Evolutionary conservation across 1,140 invertebrate species (phyloP), one percentile per base, ranked within the genome.

Genomic region (Penaeus vannamei): DNA sequence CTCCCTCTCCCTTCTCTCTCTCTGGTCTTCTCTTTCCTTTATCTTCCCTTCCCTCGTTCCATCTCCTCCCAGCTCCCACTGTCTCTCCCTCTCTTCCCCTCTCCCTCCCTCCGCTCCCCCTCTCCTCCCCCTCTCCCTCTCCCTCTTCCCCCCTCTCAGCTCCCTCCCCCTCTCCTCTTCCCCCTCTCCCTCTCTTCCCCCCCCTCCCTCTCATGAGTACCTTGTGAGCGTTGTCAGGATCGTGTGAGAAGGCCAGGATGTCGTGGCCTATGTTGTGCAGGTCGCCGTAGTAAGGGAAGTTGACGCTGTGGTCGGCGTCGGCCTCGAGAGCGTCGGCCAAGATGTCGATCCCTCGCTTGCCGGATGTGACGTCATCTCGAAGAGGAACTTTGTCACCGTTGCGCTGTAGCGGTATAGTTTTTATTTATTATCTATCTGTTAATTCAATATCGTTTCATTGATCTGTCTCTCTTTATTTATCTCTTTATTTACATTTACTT

Each of bases 291-390:
- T 95, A 93, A 19, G 94, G 94, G 7, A 92, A 93, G 92, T 97
- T 97, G 0, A 94, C 94, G 20, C 95, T 96, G 14, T 97, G 92
- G 62, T 95, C 95, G 22, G 95, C 96, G 0, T 95, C 94, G 36
- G 94, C 93, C 93, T 97, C 97, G 90, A 97, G 94, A 87, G 97
- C 95, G 92, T 97, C 96, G 14, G 96, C 97, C 4, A 98, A 93
- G 53, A 96, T 93, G 91, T 98, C 96, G 84, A 97, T 97, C 17
- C 97, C 97, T 1, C 93, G 66, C 76, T 87, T 81, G 14, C 61
- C 53, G 19, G 20, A 7, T 29, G 42, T 62, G 26, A 86, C 94
- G 3, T 93, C 93, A 91, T 97, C 96, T 72, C 94, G 95, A 36
- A 97, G 91, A 0, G 92, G 91, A 17, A 95, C 92, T 1, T 93